These are phyloP conservation scores for Sebastes elongatus DNA, from an alignment of 2,797 vertebrate genomes.

Conservation along the genomic window DNA sequence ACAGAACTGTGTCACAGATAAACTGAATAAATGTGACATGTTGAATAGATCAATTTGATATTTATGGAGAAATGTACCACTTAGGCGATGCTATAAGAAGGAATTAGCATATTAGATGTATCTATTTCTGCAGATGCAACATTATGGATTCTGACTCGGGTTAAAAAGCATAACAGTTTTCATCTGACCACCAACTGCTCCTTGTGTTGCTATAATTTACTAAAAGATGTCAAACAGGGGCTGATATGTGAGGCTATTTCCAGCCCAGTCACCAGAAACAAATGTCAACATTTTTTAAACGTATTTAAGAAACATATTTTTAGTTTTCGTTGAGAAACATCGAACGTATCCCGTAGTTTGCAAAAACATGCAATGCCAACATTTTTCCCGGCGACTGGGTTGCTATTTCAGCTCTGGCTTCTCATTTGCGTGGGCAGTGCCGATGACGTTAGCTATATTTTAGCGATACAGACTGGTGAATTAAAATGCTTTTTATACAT, in stretches of 20 bases:
- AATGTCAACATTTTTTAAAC: not conserved
- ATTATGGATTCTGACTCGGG: not conserved
- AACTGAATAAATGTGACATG: not conserved
- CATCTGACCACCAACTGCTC: not conserved
- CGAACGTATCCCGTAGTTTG: not conserved
- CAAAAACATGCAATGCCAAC: not conserved
- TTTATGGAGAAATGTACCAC: not conserved
- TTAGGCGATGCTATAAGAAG: not conserved
- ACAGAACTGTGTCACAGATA: not conserved
- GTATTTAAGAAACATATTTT: not conserved
- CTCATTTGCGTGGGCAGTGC: not conserved
- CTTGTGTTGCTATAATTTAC: not conserved
- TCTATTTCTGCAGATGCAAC: not conserved
- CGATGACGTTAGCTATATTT: not conserved
- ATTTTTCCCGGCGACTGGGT: fast-evolving
- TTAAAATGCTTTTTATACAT: not conserved
- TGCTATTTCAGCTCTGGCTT: not conserved
- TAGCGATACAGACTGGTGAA: not conserved
- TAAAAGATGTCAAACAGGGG: not conserved
- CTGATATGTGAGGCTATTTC: not conserved
- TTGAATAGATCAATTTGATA: not conserved
- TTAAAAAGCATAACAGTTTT: not conserved
- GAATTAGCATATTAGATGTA: not conserved
- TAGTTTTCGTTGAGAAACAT: not conserved
- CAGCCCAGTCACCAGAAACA: no score